A percentile compares a stretch with the other conserved stretches of the same genome.
Conservation (phyloP, 2,797 vertebrate species). For the Coracias cyanogaster region DNA sequence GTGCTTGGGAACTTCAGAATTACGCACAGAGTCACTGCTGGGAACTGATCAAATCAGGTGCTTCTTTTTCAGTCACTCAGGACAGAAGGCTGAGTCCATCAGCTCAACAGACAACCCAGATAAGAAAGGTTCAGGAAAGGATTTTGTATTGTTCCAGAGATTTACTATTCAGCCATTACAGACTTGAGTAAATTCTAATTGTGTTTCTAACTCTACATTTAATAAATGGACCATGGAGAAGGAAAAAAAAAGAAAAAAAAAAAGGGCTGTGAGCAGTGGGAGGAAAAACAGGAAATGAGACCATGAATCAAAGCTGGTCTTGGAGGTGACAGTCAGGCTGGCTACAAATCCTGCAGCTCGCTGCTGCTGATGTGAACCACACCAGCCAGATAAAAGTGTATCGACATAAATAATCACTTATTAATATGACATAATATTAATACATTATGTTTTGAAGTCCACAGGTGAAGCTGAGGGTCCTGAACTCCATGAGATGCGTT, state of each 20-base stretch:
- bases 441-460: background rate
- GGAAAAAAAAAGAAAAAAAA: background rate
- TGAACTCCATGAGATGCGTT: background rate
- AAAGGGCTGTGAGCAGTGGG: background rate
- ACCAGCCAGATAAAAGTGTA: conserved; percentile 19
- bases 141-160: conserved; percentile 17
- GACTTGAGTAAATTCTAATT: conserved; percentile 60
- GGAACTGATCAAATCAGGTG: background rate
- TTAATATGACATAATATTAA: conserved; percentile 2
- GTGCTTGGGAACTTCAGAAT: background rate
- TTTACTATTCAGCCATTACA: conserved; percentile 25
- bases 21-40: background rate
- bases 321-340: conserved; percentile 34
- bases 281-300: conserved; percentile 63
- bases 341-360: conserved; percentile 28
- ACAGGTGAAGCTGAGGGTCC: background rate
- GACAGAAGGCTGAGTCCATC: background rate
- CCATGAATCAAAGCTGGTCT: conserved; percentile 65
- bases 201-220: conserved; percentile 47
- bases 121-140: background rate
- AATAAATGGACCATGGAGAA: conserved; percentile 49
- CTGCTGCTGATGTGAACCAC: background rate
- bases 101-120: background rate
- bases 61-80: background rate
- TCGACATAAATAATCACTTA: conserved; percentile 21